A percentile compares a stretch with the other conserved stretches of the same genome.
These are phyloP conservation scores for Morbakka virulenta DNA, from an alignment of 30 jellyfish, hydroid and myxozoan genomes.

Conservation along the genomic window DNA sequence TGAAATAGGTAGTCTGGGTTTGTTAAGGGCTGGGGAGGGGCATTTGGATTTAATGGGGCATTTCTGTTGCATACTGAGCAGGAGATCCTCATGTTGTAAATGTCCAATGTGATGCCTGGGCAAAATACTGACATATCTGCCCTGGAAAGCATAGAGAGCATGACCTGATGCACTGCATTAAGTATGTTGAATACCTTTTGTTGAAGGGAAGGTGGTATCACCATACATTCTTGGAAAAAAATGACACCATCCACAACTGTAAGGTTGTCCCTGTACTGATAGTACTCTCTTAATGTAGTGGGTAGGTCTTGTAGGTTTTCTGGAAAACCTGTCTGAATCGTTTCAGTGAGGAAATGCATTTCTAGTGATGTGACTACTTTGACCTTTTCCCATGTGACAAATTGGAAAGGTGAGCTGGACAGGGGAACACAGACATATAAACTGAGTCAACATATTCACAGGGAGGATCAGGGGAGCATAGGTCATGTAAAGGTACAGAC, in stretches of 20 bases:
- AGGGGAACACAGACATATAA: too few relatives aligned
- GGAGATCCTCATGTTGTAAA: not conserved
- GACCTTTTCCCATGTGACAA: too few relatives aligned
- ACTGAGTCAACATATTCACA: too few relatives aligned
- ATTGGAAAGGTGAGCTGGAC: too few relatives aligned
- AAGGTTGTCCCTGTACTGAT: conserved; percentile 1
- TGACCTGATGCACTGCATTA: too few relatives aligned
- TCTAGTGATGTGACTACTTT: too few relatives aligned
- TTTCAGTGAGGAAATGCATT: not conserved
- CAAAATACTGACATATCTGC: not conserved
- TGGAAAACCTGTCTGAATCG: conserved; percentile 5
- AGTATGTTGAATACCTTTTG: too few relatives aligned
- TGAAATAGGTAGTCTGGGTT: not conserved
- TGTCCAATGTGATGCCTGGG: not conserved
- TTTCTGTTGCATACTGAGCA: not conserved
- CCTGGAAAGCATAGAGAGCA: not conserved
- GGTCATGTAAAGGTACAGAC: too few relatives aligned
- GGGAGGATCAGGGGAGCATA: too few relatives aligned
- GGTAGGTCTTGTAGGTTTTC: conserved; percentile 1
- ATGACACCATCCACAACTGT: conserved; percentile 15
- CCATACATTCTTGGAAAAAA: not conserved
- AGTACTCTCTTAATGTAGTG: not conserved
- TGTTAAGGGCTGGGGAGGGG: not conserved
- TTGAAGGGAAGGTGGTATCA: too few relatives aligned
- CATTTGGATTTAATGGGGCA: not conserved